These are phyloP conservation scores for Nerophis ophidion DNA, from an alignment of 2,113 vertebrate genomes.

Conservation along the genomic window DNA sequence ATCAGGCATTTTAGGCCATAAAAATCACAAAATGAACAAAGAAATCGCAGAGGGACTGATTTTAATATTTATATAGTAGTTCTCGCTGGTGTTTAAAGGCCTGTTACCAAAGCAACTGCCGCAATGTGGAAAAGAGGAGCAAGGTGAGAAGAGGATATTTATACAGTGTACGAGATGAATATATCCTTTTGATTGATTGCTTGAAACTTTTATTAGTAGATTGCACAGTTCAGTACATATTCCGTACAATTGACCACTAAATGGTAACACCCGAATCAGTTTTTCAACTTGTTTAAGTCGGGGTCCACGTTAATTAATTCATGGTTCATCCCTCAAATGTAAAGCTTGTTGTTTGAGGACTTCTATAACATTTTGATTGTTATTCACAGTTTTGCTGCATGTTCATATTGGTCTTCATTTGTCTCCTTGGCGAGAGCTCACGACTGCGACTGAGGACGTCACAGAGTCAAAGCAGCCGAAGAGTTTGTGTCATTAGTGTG, in stretches of 20 bases:
- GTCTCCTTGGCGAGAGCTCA: neutral
- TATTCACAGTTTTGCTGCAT: neutral
- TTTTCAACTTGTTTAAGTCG: too few species aligned
- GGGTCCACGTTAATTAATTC: too few species aligned
- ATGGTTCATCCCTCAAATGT: neutral
- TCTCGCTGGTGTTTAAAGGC: slow-evolving; percentile 10
- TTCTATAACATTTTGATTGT: neutral
- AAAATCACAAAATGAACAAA: too few species aligned
- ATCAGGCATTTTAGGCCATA: too few species aligned
- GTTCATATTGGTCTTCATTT: neutral
- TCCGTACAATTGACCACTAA: too few species aligned
- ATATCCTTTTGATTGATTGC: neutral
- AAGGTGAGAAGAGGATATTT: slow-evolving; percentile 6
- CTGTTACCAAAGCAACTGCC: slow-evolving; percentile 55
- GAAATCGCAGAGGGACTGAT: too few species aligned
- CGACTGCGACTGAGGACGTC: slow-evolving; percentile 3
- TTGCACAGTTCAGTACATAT: too few species aligned
- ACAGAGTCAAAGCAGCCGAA: slow-evolving; percentile 13
- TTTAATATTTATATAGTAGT: slow-evolving; percentile 6
- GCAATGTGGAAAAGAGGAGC: slow-evolving; percentile 13
- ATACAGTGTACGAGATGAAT: neutral
- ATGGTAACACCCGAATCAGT: too few species aligned
- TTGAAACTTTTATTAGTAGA: too few species aligned
- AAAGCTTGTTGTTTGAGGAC: neutral
- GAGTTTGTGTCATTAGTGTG: slow-evolving; percentile 22